These are phyloP conservation scores for Hirtodrosophila duncani DNA, from an alignment of 2,888 invertebrate species.

Conservation along the genomic window DNA sequence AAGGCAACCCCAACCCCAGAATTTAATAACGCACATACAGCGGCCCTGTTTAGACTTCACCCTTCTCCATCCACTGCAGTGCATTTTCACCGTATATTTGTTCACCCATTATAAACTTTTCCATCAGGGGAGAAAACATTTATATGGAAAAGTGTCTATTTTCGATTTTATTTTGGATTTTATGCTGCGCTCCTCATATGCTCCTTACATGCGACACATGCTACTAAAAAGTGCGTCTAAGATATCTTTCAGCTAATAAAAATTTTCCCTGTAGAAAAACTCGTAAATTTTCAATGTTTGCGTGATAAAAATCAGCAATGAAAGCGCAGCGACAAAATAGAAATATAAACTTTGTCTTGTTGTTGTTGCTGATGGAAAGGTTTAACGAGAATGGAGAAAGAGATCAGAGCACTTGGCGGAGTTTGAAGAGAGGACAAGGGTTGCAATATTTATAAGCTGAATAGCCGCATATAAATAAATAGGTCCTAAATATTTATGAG, in stretches of 20 bases:
- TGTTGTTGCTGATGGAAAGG: conserved; percentile 8
- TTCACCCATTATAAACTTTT: conserved; percentile 11
- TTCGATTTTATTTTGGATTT: conserved; percentile 33
- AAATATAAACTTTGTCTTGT: conserved; percentile 5
- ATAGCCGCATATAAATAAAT: conserved; percentile 16
- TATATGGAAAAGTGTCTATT: conserved; percentile 15
- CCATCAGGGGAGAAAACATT: conserved; percentile 1
- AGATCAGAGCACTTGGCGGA: too few relatives aligned
- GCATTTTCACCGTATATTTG: conserved; percentile 39
- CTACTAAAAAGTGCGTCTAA: too few relatives aligned
- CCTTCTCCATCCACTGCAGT: conserved; percentile 1
- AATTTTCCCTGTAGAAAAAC: conserved; percentile 38
- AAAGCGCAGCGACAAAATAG: conserved; percentile 33
- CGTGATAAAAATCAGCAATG: conserved; percentile 44
- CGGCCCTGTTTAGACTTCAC: too few relatives aligned
- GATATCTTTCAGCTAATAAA: conserved; percentile 58
- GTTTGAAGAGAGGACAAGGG: not conserved
- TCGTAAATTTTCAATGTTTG: conserved; percentile 53
- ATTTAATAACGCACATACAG: too few relatives aligned
- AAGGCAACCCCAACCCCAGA: too few relatives aligned
- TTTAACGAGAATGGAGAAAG: conserved; percentile 14
- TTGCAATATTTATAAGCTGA: not conserved
- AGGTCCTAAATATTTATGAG: conserved; percentile 20
- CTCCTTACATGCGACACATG: too few relatives aligned
- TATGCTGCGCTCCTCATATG: conserved; percentile 22